These are phyloP conservation scores for Hypolimnas misippus DNA, from an alignment of 2,888 invertebrate genomes.

Conservation along the genomic window DNA sequence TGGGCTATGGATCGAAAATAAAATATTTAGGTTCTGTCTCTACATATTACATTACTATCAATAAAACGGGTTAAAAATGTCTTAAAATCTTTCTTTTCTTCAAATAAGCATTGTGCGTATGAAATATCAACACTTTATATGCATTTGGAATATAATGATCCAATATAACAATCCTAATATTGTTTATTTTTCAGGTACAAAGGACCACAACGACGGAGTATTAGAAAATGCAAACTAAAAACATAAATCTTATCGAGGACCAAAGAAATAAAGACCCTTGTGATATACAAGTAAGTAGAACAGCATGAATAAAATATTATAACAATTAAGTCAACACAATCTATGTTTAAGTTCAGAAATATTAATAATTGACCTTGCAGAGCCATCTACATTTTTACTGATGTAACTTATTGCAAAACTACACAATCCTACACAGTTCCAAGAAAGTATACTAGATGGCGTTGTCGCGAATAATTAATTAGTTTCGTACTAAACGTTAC, in stretches of 20 bases:
- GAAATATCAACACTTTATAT: no score
- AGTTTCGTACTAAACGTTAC: background rate
- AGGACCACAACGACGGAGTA: conserved; percentile 47
- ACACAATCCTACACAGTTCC: conserved; percentile 41
- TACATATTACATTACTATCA: no score
- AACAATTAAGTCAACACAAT: no score
- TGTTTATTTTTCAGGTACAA: conserved; percentile 54
- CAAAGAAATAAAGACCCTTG: conserved; percentile 69
- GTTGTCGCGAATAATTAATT: conserved; percentile 40
- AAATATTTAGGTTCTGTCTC: no score
- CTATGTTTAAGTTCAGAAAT: no score
- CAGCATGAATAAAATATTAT: background rate
- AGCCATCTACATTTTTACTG: conserved; percentile 36
- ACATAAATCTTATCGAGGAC: conserved; percentile 84
- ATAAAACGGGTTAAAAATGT: no score
- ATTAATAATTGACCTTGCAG: conserved; percentile 1
- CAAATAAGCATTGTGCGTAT: no score
- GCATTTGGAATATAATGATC: no score
- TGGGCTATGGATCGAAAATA: no score
- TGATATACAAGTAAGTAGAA: conserved; percentile 62
- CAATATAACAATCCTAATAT: no score
- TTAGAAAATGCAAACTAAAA: conserved; percentile 85
- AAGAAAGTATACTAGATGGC: conserved; percentile 52
- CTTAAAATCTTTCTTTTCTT: no score
- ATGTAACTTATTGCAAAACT: conserved; percentile 40